Percentiles rank a stretch among this genome's conserved stretches.
Evolutionary conservation across 1,140 invertebrate species (phyloP).

Genomic region (Portunus trituberculatus): DNA sequence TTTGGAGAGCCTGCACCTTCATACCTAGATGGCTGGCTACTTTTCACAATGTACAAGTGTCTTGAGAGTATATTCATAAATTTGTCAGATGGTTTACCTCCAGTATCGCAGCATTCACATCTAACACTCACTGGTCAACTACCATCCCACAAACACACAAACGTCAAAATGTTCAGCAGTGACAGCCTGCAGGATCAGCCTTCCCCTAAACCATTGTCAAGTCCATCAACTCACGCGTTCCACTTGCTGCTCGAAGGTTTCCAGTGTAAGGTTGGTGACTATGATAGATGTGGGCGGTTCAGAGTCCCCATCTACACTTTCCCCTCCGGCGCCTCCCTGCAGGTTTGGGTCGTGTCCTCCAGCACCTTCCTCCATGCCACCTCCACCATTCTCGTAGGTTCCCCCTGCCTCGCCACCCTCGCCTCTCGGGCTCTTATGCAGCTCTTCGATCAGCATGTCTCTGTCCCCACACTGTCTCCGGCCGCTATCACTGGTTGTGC

Average conservation of each 20-base stretch:
- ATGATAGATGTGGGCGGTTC: constrained; percentile 91
- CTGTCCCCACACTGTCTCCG: background rate
- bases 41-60: too few relatives aligned
- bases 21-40: too few relatives aligned
- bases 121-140: too few relatives aligned
- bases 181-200: too few relatives aligned
- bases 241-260: constrained; percentile 88
- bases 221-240: constrained; percentile 82
- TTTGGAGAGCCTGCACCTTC: too few relatives aligned
- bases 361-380: background rate
- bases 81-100: too few relatives aligned
- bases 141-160: too few relatives aligned
- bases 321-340: background rate
- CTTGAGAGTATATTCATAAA: too few relatives aligned
- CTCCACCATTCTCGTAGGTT: background rate
- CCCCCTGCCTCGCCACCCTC: constrained; percentile 47
- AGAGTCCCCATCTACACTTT: background rate
- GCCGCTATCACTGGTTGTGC: background rate
- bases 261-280: constrained; percentile 91
- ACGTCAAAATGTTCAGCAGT: too few relatives aligned
- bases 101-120: too few relatives aligned
- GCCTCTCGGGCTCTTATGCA: background rate
- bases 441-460: constrained; percentile 65
- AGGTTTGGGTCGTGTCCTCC: constrained; percentile 81
- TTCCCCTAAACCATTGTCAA: background rate